These are phyloP conservation scores for Aphelenchoides bicaudatus DNA, from an alignment of 2,888 invertebrate species.

Conservation along the genomic window DNA sequence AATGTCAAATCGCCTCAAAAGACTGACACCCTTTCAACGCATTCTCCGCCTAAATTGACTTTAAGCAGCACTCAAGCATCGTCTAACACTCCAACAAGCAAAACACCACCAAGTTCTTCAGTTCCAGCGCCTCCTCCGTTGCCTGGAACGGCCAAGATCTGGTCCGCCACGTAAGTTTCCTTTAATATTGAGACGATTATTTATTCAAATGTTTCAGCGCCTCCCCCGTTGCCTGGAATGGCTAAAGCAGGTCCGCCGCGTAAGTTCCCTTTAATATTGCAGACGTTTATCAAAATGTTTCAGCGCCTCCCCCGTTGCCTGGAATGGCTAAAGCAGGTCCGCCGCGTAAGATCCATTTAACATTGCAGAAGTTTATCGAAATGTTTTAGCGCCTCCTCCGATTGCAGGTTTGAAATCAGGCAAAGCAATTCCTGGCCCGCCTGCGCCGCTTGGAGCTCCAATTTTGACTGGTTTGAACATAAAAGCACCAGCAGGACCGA, in stretches of 20 bases:
- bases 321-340: neutral
- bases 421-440: slow-evolving; percentile 9
- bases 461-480: slow-evolving; percentile 1
- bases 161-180: too few species aligned
- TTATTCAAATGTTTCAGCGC: neutral
- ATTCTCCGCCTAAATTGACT: too few species aligned
- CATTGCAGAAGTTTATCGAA: too few species aligned
- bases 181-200: too few species aligned
- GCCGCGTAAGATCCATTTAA: too few species aligned
- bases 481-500: neutral
- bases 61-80: too few species aligned
- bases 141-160: too few species aligned
- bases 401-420: too few species aligned
- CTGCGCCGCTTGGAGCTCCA: neutral
- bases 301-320: neutral
- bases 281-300: neutral
- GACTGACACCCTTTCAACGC: too few species aligned
- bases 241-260: neutral
- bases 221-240: slow-evolving; percentile 5
- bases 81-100: too few species aligned
- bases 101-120: neutral
- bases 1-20: too few species aligned
- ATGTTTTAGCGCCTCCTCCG: too few species aligned
- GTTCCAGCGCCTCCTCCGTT: slow-evolving; percentile 1
- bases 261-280: neutral